Conservation (phyloP, 2,888 invertebrate species). For the Chorisops tibialis region DNA sequence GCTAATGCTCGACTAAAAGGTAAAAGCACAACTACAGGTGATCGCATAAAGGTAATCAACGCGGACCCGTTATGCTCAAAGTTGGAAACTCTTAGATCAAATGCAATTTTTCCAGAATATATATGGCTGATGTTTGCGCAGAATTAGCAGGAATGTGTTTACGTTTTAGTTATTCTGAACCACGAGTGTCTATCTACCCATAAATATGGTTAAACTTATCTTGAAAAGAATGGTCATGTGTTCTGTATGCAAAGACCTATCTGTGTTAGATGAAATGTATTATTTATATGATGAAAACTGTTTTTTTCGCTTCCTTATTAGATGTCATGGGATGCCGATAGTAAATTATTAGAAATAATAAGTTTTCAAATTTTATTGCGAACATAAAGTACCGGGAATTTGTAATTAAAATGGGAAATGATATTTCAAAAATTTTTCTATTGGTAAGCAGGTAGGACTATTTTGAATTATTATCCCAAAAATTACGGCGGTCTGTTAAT, state of each 20-base stretch:
- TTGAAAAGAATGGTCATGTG: slow-evolving; percentile 5
- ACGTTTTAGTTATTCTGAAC: slow-evolving; percentile 14
- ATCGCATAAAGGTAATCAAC: slow-evolving; percentile 24
- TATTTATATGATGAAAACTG: too few species aligned
- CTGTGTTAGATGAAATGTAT: too few species aligned
- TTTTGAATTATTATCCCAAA: too few species aligned
- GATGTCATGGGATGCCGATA: too few species aligned
- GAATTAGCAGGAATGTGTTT: neutral
- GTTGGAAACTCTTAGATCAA: slow-evolving; percentile 18
- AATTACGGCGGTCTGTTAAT: too few species aligned
- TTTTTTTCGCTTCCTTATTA: too few species aligned
- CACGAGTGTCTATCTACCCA: slow-evolving; percentile 12
- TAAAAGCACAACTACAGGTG: slow-evolving; percentile 8
- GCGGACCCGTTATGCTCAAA: slow-evolving; percentile 21
- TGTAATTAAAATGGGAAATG: too few species aligned
- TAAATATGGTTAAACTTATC: slow-evolving; percentile 17
- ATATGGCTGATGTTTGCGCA: slow-evolving; percentile 4
- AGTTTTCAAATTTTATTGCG: too few species aligned
- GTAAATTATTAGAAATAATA: too few species aligned
- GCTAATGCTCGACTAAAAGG: neutral
- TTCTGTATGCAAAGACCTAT: neutral
- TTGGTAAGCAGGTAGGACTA: too few species aligned
- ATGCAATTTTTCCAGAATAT: slow-evolving; percentile 14
- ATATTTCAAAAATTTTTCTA: too few species aligned
- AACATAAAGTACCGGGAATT: too few species aligned